Percentiles rank a stretch among this genome's conserved stretches.
phyloP scores from a whole-genome alignment of 2,113 vertebrate species.

The Zapus hudsonius region DNA sequence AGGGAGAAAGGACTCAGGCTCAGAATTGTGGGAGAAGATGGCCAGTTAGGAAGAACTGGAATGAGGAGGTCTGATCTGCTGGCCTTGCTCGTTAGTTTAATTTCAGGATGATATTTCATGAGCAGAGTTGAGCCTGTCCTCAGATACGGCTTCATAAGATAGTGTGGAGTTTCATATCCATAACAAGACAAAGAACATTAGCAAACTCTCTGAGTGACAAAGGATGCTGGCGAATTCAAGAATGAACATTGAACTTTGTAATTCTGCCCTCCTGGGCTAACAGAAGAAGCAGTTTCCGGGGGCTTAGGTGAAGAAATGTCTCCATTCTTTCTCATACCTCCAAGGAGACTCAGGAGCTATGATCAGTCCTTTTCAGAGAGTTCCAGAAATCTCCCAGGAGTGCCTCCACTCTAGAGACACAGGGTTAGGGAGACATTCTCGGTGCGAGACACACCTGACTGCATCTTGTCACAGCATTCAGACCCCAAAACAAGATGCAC shows the following conservation, averaged over 20 bases:
- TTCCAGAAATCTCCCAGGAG: not conserved
- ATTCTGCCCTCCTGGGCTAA: not conserved
- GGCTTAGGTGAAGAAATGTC: not conserved
- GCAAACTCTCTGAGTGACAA: not conserved
- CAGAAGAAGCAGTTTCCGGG: not conserved
- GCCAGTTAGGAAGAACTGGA: not conserved
- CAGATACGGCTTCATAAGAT: not conserved
- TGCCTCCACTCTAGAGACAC: not conserved
- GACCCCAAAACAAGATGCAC: not conserved
- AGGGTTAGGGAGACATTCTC: not conserved
- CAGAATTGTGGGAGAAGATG: conserved; percentile 40
- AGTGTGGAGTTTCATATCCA: not conserved
- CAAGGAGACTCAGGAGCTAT: not conserved
- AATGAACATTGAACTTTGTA: not conserved
- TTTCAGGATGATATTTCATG: not conserved
- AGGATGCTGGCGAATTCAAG: not conserved
- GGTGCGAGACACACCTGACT: too few species aligned
- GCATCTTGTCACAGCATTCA: too few species aligned
- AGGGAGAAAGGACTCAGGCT: not conserved
- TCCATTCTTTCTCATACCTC: not conserved
- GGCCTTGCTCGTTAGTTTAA: not conserved
- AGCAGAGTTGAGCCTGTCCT: not conserved
- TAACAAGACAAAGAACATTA: not conserved
- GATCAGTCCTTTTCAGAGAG: not conserved
- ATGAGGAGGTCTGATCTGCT: not conserved